These are phyloP conservation scores for Myotis yumanensis DNA, from an alignment of 2,113 vertebrate species.

Conservation along the genomic window DNA sequence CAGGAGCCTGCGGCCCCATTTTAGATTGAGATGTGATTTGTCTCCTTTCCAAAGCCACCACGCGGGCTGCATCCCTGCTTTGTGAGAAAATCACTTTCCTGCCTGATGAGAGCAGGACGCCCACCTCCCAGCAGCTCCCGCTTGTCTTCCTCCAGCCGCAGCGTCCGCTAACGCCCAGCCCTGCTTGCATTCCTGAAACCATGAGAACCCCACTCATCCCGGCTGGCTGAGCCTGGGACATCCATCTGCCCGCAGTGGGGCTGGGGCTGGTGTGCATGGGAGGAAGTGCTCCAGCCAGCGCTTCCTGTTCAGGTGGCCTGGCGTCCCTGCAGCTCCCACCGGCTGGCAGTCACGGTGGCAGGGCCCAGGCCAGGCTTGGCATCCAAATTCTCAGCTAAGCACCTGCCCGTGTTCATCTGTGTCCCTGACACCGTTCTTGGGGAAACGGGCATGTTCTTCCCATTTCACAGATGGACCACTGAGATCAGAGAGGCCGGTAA, in stretches of 20 bases:
- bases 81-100: not conserved
- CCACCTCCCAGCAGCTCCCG: conserved; percentile 12
- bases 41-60: conserved; percentile 24
- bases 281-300: conserved; percentile 53
- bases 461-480: not conserved
- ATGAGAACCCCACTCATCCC: not conserved
- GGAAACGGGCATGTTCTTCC: not conserved
- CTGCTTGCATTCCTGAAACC: not conserved
- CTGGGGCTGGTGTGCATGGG: not conserved
- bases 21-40: conserved; percentile 17
- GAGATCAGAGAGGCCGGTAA: not conserved
- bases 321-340: not conserved
- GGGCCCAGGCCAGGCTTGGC: not conserved
- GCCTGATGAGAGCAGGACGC: conserved; percentile 47
- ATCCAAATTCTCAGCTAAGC: not conserved
- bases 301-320: conserved; percentile 54
- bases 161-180: not conserved
- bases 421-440: not conserved
- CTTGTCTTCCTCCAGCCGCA: not conserved
- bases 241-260: not conserved
- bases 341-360: not conserved
- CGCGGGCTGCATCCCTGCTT: not conserved
- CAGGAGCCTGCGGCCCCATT: not conserved
- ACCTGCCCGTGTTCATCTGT: not conserved
- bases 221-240: conserved; percentile 7